These are phyloP conservation scores for Bedellia somnulentella DNA, from an alignment of 2,888 invertebrate species.

Conservation along the genomic window DNA sequence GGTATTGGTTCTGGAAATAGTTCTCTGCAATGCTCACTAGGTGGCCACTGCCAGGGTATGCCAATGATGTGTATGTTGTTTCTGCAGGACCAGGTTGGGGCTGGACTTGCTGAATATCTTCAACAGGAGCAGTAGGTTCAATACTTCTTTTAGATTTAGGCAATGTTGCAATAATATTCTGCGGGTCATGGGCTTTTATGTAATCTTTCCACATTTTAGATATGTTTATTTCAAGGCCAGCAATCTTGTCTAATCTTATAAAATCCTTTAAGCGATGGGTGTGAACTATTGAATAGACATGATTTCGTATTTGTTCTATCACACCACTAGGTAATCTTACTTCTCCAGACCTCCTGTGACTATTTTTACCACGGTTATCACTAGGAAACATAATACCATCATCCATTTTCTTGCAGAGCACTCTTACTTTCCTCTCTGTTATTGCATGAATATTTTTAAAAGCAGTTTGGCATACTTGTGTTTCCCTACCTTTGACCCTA, in stretches of 20 bases:
- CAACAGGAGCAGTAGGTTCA: slow-evolving; percentile 21
- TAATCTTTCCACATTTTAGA: slow-evolving; percentile 64
- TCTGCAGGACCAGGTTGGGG: slow-evolving; percentile 21
- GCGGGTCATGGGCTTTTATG: slow-evolving; percentile 55
- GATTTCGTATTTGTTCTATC: slow-evolving; percentile 55
- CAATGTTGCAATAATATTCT: slow-evolving; percentile 49
- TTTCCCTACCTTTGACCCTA: slow-evolving; percentile 55
- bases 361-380: slow-evolving; percentile 58
- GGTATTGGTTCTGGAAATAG: slow-evolving; percentile 53
- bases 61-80: slow-evolving; percentile 25
- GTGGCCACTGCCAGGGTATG: slow-evolving; percentile 49
- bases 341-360: slow-evolving; percentile 51
- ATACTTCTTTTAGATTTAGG: slow-evolving; percentile 45
- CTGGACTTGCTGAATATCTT: slow-evolving; percentile 18
- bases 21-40: slow-evolving; percentile 52
- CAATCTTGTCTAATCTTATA: slow-evolving; percentile 54
- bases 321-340: slow-evolving; percentile 49
- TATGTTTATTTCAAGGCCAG: slow-evolving; percentile 58
- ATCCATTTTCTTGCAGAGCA: slow-evolving; percentile 61
- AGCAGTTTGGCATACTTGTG: slow-evolving; percentile 60
- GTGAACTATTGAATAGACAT: slow-evolving; percentile 55
- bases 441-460: slow-evolving; percentile 63
- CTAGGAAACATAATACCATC: slow-evolving; percentile 61
- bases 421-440: slow-evolving; percentile 58
- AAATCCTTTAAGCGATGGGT: slow-evolving; percentile 55